Base-by-base conservation (phyloP, 2,113 vertebrate species). In the Tinamus guttatus region DNA sequence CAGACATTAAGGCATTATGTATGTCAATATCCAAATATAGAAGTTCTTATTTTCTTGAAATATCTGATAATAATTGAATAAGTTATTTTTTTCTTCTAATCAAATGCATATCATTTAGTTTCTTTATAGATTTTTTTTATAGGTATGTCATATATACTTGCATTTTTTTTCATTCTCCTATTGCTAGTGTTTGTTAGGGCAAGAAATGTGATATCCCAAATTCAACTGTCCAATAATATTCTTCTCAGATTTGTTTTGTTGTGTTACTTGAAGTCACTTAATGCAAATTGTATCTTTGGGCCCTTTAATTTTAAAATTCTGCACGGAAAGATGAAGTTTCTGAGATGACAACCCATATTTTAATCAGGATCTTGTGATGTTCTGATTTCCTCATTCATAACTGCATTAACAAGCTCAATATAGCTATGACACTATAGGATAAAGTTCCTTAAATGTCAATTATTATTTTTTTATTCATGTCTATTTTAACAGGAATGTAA, bases 261-360 rank as follows among this genome's bases (percentile, higher is more conserved):
- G 5, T 43, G 78, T 80, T 43, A 27, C 67, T 51, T 78, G 20
- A 71, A 92, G 79, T 47, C 51, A 32, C 17, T 64, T 71, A 64
- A 83, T 38, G 45, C 32, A 92, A 93, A 92, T 51, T 69, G 20
- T 11, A 47, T 6, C 67, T 89, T 52, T 52, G 75, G 6, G 5
- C 16, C 3, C 45, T 90, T 30, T 77, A 68, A 83, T 91, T 45
- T 71, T 64, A 86, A 88, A 77, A 7, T 43, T 81, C 41, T 47
- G 2, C 34, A 49, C 63, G 4, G 22, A 71, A 41, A 14, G 7
- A 25, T 6, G 30, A 27, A 40, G 38, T 86, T 64, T 2, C 7
- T 85, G 49, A 85, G 65, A 95, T 85, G 14, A 95, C 96, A 96
- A 95, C 95, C 96, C 20, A 73, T 32, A 27, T 11, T 9, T 65